Percentiles rank a stretch among this genome's conserved stretches.
phyloP scores from a whole-genome alignment of 2,113 vertebrate species.

The Scatophagus argus region DNA sequence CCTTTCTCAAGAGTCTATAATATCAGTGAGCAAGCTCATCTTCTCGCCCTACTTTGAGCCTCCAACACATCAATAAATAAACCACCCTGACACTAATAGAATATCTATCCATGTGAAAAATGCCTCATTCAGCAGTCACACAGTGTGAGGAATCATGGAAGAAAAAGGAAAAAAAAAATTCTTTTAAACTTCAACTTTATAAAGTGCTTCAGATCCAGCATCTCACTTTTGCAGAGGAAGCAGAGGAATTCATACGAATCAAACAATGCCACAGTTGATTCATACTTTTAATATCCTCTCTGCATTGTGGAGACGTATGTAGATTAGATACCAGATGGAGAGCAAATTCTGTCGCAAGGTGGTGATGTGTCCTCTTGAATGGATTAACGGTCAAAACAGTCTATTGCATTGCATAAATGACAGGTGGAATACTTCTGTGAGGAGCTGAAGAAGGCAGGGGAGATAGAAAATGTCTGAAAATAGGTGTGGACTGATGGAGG shows the following conservation, averaged over 20 bases:
- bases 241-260: slow-evolving; percentile 49
- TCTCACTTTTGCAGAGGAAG: slow-evolving; percentile 39
- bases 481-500: too few species aligned
- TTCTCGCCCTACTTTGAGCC: slow-evolving; percentile 72
- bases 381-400: slow-evolving; percentile 26
- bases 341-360: slow-evolving; percentile 14
- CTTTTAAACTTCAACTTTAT: slow-evolving; percentile 41
- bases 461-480: not conserved
- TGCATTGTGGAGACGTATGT: slow-evolving; percentile 37
- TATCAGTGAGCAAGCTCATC: slow-evolving; percentile 68
- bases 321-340: slow-evolving; percentile 44
- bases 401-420: slow-evolving; percentile 8
- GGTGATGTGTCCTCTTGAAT: slow-evolving; percentile 37
- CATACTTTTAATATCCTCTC: slow-evolving; percentile 61
- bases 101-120: slow-evolving; percentile 70
- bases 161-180: slow-evolving; percentile 15
- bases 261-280: slow-evolving; percentile 53
- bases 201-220: slow-evolving; percentile 58
- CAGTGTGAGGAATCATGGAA: slow-evolving; percentile 3
- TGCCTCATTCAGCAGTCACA: slow-evolving; percentile 69
- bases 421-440: slow-evolving; percentile 5
- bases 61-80: slow-evolving; percentile 79
- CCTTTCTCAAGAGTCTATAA: slow-evolving; percentile 47
- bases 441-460: slow-evolving; percentile 4
- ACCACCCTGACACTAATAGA: slow-evolving; percentile 68